Evolutionary conservation across 2,797 vertebrate genomes (phyloP).

Genomic region (Rousettus madagascariensis): DNA sequence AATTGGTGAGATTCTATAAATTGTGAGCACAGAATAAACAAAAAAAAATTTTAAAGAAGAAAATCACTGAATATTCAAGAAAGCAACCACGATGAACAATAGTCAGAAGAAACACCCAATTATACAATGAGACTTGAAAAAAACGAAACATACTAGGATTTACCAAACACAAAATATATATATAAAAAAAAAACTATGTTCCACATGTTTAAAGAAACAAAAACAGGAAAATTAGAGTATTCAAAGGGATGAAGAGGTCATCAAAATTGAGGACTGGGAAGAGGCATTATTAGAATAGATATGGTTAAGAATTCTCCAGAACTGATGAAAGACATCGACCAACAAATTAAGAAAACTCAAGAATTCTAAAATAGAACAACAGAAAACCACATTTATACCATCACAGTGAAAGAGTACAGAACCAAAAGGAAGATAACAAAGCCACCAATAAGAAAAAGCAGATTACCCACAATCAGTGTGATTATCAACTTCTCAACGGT

Average conservation of each 20-base stretch:
- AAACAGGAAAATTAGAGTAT: background rate
- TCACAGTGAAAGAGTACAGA: background rate
- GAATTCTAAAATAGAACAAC: background rate
- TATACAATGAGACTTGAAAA: conserved; percentile 34
- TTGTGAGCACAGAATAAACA: background rate
- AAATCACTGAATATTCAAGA: conserved; percentile 21
- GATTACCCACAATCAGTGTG: background rate
- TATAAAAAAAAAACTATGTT: background rate
- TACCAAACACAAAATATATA: background rate
- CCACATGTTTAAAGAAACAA: background rate
- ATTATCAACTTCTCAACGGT: conserved; percentile 14
- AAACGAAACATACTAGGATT: background rate
- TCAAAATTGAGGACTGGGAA: background rate
- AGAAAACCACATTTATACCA: background rate
- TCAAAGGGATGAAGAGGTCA: background rate
- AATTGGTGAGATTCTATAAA: background rate
- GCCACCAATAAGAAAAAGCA: background rate
- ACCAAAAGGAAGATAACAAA: background rate
- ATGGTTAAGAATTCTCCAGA: background rate
- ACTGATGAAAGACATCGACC: background rate
- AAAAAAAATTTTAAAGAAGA: background rate
- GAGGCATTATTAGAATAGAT: background rate
- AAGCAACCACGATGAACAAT: background rate
- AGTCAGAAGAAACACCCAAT: background rate
- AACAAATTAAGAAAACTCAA: background rate